Percentiles rank a stretch among this genome's conserved stretches.
These are phyloP conservation scores for Hemibagrus wyckioides DNA, from an alignment of 2,113 vertebrate species.

Conservation along the genomic window DNA sequence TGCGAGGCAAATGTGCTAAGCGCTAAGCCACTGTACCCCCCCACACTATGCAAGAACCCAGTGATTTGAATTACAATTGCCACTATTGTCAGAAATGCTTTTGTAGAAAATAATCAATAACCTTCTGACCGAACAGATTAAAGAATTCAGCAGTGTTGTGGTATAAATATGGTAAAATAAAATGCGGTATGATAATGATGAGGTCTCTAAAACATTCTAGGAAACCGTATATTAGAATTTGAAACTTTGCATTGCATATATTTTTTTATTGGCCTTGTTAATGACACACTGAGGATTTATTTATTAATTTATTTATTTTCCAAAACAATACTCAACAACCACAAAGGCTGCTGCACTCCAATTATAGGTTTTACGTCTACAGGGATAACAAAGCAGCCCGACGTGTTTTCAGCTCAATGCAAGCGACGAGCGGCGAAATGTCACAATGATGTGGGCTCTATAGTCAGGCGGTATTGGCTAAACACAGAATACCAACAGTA, in stretches of 20 bases:
- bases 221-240: background rate
- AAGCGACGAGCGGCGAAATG: conserved; percentile 44
- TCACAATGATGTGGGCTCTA: conserved; percentile 43
- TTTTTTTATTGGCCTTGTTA: conserved; percentile 6
- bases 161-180: background rate
- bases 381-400: conserved; percentile 42
- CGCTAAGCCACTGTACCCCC: too few relatives aligned
- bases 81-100: background rate
- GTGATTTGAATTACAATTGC: too few relatives aligned
- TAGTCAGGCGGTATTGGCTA: conserved; percentile 38
- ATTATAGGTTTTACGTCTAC: conserved; percentile 44
- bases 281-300: background rate
- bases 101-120: background rate
- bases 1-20: too few relatives aligned
- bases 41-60: background rate
- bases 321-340: conserved; percentile 8
- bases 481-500: conserved; percentile 46
- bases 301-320: background rate
- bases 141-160: background rate
- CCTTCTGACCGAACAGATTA: background rate
- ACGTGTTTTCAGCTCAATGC: conserved; percentile 41
- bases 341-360: conserved; percentile 12
- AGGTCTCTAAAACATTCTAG: background rate
- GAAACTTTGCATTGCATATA: conserved; percentile 2
- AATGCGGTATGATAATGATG: background rate